phyloP scores from a whole-genome alignment of 37 sponge, comb jelly and placozoan genomes.

The Haliclona indistincta region DNA sequence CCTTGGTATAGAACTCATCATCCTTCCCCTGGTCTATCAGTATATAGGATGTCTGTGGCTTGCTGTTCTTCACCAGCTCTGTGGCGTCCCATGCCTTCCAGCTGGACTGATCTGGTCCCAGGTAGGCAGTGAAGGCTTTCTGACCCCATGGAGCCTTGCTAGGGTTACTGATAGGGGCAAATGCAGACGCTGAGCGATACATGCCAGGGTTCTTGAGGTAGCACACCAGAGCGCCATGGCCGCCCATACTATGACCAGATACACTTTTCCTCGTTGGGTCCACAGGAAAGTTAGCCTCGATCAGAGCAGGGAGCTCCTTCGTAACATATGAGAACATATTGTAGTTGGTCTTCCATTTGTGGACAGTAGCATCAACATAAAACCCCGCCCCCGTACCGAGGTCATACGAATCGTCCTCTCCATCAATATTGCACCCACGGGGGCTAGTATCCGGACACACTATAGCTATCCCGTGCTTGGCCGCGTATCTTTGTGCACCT shows the following conservation, averaged over 20 bases:
- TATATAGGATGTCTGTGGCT: constrained; percentile 66
- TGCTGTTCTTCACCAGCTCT: constrained; percentile 75
- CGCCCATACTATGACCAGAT: constrained; percentile 99
- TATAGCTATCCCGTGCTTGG: constrained; percentile 77
- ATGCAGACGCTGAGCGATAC: constrained; percentile 88
- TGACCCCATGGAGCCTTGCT: constrained; percentile 88
- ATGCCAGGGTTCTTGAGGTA: constrained; percentile 90
- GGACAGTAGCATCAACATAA: constrained; percentile 95
- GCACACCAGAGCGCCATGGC: constrained; percentile 96
- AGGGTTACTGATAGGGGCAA: constrained; percentile 97
- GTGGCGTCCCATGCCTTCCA: constrained; percentile 95
- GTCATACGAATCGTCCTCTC: constrained; percentile 93
- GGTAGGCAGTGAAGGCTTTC: constrained; percentile 93
- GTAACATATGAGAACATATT: constrained; percentile 97
- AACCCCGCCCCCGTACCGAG: constrained; percentile 98
- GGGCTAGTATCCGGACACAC: constrained; percentile 98
- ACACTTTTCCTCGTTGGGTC: constrained; percentile 72
- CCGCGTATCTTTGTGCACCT: constrained; percentile 87
- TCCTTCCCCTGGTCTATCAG: constrained; percentile 91
- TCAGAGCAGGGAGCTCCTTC: constrained; percentile 83
- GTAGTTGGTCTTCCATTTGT: constrained; percentile 97
- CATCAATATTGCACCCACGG: constrained; percentile 92
- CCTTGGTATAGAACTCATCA: constrained; percentile 57
- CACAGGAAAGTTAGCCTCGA: constrained; percentile 78
- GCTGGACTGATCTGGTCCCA: constrained; percentile 67